Conservation (phyloP, 2,113 vertebrate genomes). For the Gila orcuttii region DNA sequence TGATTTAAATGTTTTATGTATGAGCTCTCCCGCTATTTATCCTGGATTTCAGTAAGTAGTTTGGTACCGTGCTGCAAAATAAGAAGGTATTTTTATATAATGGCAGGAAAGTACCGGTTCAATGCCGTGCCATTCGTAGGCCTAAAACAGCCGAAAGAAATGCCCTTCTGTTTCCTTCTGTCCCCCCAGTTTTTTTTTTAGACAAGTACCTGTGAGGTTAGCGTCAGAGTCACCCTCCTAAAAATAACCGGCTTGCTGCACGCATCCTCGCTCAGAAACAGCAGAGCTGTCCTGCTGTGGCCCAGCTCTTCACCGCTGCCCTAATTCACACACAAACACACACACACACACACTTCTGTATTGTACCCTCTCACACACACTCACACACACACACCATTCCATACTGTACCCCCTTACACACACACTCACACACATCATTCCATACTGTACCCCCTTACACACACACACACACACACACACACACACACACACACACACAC, state of each 20-base stretch:
- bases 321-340: conserved; percentile 64
- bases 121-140: not conserved
- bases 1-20: conserved; percentile 42
- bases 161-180: conserved; percentile 19
- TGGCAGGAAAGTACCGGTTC: not conserved
- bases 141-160: not conserved
- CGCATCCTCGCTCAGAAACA: conserved; percentile 71
- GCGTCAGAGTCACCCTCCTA: conserved; percentile 71
- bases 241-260: conserved; percentile 71
- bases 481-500: no score
- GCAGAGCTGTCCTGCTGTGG: conserved; percentile 67
- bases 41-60: conserved; percentile 2
- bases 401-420: no score
- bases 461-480: no score
- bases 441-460: no score
- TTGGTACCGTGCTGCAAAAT: not conserved
- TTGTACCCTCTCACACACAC: not conserved
- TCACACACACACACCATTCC: not conserved
- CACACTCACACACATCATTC: no score
- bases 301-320: conserved; percentile 67
- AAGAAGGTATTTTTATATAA: conserved; percentile 1
- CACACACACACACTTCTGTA: conserved; percentile 13
- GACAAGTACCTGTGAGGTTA: conserved; percentile 59
- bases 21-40: conserved; percentile 31
- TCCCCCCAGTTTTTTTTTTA: conserved; percentile 1